These are phyloP conservation scores for Rana temporaria DNA, from an alignment of 2,113 vertebrate genomes.

Conservation along the genomic window DNA sequence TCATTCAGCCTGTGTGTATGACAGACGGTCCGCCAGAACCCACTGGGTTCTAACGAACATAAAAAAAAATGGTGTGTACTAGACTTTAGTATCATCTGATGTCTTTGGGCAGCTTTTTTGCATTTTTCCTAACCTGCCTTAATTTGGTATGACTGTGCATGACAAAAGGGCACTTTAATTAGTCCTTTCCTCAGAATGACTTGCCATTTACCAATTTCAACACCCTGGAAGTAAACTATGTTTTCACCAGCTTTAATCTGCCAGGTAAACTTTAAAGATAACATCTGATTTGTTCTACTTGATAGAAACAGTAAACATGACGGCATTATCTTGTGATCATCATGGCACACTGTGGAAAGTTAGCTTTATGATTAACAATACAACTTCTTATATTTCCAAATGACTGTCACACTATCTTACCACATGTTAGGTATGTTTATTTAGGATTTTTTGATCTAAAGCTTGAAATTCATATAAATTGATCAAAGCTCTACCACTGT, in stretches of 20 bases:
- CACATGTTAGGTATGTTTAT: background rate
- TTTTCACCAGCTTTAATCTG: background rate
- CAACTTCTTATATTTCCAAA: slow-evolving; percentile 14
- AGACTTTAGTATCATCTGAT: no score
- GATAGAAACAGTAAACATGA: slow-evolving; percentile 20
- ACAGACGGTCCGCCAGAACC: no score
- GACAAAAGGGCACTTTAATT: no score
- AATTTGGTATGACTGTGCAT: no score
- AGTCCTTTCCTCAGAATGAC: no score
- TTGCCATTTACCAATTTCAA: no score
- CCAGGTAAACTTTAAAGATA: background rate
- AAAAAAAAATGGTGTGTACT: no score
- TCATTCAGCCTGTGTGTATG: no score
- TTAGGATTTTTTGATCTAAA: background rate
- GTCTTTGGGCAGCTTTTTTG: no score
- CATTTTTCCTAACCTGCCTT: no score
- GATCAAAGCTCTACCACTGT: background rate
- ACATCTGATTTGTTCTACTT: slow-evolving; percentile 32
- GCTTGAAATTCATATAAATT: slow-evolving; percentile 21
- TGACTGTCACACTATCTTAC: slow-evolving; percentile 5
- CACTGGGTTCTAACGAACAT: no score
- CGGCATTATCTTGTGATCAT: slow-evolving; percentile 20
- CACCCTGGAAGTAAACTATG: no score
- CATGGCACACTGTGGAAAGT: background rate
- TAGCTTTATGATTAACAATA: slow-evolving; percentile 13